Conservation (phyloP, 2,113 vertebrate species). For the Ochotona princeps region DNA sequence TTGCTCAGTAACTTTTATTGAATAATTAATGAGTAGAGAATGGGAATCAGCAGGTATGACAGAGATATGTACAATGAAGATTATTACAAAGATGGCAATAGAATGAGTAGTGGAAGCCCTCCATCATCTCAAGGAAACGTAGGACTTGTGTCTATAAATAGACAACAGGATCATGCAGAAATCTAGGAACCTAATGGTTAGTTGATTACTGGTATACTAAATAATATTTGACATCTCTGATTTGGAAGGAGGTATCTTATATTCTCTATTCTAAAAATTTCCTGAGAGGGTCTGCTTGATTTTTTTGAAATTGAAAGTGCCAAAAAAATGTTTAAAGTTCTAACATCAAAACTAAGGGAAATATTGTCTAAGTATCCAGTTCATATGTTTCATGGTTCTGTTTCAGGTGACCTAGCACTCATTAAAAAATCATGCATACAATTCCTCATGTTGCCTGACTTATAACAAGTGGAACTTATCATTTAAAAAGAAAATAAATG, state of each 20-base stretch:
- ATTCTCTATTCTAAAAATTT: background rate
- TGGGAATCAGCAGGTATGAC: background rate
- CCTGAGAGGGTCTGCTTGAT: background rate
- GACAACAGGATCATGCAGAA: background rate
- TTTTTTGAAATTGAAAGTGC: background rate
- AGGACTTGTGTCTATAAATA: background rate
- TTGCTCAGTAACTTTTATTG: background rate
- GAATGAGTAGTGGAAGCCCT: background rate
- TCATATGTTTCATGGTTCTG: background rate
- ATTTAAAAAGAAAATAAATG: conserved; percentile 13
- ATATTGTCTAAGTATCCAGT: background rate
- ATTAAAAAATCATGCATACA: background rate
- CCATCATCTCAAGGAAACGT: background rate
- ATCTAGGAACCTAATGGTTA: background rate
- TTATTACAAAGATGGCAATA: background rate
- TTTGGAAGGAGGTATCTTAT: background rate
- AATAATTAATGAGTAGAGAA: background rate
- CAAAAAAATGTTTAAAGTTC: background rate
- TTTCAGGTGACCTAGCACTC: background rate
- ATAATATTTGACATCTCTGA: background rate
- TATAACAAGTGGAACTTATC: background rate
- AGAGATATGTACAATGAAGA: background rate
- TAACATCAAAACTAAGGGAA: background rate
- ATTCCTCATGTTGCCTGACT: background rate
- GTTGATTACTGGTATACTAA: background rate